phyloP scores from a whole-genome alignment of 1,140 invertebrate species.

The Aphelinus atriplicis region DNA sequence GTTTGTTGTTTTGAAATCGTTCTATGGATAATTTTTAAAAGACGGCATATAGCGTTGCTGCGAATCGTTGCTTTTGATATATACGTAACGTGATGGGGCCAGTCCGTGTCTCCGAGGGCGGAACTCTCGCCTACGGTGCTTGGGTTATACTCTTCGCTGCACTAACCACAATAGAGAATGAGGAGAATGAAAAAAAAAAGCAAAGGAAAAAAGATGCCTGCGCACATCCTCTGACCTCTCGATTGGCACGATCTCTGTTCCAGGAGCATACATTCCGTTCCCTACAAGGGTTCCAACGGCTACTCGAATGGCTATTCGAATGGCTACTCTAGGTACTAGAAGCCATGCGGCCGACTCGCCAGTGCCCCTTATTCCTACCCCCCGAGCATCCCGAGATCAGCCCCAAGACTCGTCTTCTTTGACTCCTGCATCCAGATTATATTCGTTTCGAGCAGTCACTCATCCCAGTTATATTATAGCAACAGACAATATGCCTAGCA shows the following conservation, averaged over 20 bases:
- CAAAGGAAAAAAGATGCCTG: slow-evolving; percentile 37
- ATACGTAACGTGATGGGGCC: background rate
- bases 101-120: background rate
- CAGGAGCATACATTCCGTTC: slow-evolving; percentile 68
- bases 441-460: background rate
- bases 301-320: slow-evolving; percentile 67
- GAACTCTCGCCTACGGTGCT: slow-evolving; percentile 9
- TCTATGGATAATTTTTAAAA: background rate
- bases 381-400: background rate
- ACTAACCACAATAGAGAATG: background rate
- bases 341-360: slow-evolving; percentile 57
- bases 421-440: background rate
- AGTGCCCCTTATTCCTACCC: slow-evolving; percentile 9
- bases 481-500: too few species aligned
- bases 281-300: slow-evolving; percentile 67
- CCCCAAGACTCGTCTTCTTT: background rate
- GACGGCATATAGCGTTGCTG: background rate
- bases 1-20: background rate
- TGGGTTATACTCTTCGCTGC: background rate
- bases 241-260: slow-evolving; percentile 65
- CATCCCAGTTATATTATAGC: background rate
- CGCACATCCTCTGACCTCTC: slow-evolving; percentile 59
- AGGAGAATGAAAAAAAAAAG: slow-evolving; percentile 23
- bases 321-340: slow-evolving; percentile 68
- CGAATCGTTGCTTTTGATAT: background rate